Percentiles rank a stretch among this genome's conserved stretches.
These are phyloP conservation scores for Tamias sibiricus DNA, from an alignment of 2,113 vertebrate genomes.

Conservation along the genomic window DNA sequence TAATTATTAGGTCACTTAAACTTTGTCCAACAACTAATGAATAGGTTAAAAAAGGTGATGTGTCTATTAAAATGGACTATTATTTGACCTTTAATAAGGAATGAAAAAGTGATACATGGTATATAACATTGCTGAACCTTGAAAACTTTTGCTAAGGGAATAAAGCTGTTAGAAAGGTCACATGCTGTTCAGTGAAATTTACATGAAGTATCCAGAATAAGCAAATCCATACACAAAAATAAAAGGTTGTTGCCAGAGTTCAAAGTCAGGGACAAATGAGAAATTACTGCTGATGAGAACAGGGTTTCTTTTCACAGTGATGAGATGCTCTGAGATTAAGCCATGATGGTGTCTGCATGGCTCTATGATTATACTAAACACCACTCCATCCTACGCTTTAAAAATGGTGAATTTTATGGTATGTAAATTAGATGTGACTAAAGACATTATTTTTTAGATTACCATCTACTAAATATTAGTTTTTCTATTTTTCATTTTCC, in stretches of 20 bases:
- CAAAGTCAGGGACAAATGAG: not conserved
- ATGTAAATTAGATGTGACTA: not conserved
- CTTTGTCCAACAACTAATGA: not conserved
- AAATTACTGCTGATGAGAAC: rapidly evolving
- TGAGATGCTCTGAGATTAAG: not conserved
- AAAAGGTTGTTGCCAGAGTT: not conserved
- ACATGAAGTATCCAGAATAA: not conserved
- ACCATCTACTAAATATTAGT: not conserved
- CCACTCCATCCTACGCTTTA: not conserved
- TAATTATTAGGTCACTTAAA: not conserved
- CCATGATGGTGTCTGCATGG: rapidly evolving
- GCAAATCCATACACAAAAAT: not conserved
- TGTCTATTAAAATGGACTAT: not conserved
- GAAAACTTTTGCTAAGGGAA: not conserved
- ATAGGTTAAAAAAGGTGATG: no score
- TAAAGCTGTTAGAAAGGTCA: not conserved
- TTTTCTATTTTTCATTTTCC: not conserved
- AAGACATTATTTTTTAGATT: not conserved
- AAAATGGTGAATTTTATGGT: no score
- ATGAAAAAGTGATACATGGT: not conserved
- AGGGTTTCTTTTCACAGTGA: no score
- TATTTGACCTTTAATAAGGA: not conserved
- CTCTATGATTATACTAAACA: not conserved
- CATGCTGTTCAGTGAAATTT: not conserved
- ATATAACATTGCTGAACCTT: not conserved